Percentiles rank a stretch among this genome's conserved stretches.
These are phyloP conservation scores for Drosophila triauraria DNA, from an alignment of 1,140 invertebrate species.

Conservation along the genomic window DNA sequence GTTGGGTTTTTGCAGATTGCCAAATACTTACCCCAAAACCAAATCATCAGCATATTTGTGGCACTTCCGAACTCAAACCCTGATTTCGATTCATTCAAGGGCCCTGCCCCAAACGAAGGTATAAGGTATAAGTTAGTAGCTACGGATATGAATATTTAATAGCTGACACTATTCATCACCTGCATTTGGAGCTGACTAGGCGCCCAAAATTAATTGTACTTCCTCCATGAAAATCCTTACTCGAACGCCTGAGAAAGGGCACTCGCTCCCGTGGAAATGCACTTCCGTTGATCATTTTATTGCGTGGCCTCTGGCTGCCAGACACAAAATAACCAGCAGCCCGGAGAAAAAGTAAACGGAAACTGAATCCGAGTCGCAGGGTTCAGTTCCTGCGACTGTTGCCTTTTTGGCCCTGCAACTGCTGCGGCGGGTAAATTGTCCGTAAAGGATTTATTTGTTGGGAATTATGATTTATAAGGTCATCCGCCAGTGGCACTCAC, in stretches of 20 bases:
- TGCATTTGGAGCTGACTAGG: conserved; percentile 23
- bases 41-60: conserved; percentile 43
- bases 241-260: background rate
- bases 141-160: conserved; percentile 1
- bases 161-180: conserved; percentile 33
- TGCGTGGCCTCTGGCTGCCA: conserved; percentile 44
- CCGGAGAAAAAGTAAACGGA: conserved; percentile 26
- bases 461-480: conserved; percentile 82
- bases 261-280: conserved; percentile 1
- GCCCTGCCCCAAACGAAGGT: background rate
- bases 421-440: conserved; percentile 71
- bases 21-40: conserved; percentile 15
- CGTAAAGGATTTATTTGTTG: conserved; percentile 81
- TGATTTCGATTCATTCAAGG: background rate
- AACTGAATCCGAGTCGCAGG: conserved; percentile 33
- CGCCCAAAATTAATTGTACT: conserved; percentile 30
- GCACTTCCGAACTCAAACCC: conserved; percentile 1
- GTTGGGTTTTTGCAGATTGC: conserved; percentile 25
- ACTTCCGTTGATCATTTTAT: conserved; percentile 41
- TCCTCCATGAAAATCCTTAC: conserved; percentile 13
- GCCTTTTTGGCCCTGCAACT: conserved; percentile 59
- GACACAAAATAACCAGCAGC: conserved; percentile 28
- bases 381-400: conserved; percentile 51
- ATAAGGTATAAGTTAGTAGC: conserved; percentile 13
- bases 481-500: conserved; percentile 57